Base-by-base conservation (phyloP, 1,140 invertebrate genomes). In the Drosophila subpulchrella region DNA sequence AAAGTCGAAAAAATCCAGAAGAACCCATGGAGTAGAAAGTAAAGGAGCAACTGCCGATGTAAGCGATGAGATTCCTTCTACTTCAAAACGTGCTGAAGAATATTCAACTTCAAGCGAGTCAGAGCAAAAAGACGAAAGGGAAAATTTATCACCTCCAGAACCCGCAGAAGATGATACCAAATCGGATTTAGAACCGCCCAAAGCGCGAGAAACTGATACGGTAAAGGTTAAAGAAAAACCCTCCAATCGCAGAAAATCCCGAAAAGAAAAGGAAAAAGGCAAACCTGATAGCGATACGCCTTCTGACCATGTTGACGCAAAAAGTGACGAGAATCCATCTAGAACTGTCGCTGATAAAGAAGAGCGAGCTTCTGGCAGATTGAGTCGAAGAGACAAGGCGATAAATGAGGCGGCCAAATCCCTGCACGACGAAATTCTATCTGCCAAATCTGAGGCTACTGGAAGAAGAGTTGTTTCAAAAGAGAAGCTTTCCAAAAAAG, bases 301-400 rank as follows among this genome's bases (percentile, higher is more conserved):
- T 13, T 53, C 36, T 10, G 32, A 53, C 12, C 13, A 27, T 7
- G 11, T 15, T 0, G 17, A 38, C 6, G 32, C 50, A 11, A 48
- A 66, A 44, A 54, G 6, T 6, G 36, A 24, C 0, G 34, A 44
- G 15, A 65, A 44, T 27, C 42, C 17, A 3, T 13, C n/a, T 13
- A 3, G 15, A 2, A n/a, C 58, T 27, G 7, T 11, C 0, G 6
- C 2, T 11, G n/a, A 17, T 15, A 61, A 42, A 13, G 12, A 17
- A 11, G 47, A 51, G 15, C 34, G 6, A 62, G 15, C 10, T 3
- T 42, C 59, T 17, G 15, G 12, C 10, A 63, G 60, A 51, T 4
- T 36, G 11, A 48, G 55, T 24, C 62, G 55, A 13, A 47, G 34
- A 20, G 56, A 41, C 7, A 66, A 67, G 46, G 7, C 56, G 0